Percentiles rank a stretch among this genome's conserved stretches.
These are phyloP conservation scores for Anseranas semipalmata DNA, from an alignment of 2,113 vertebrate species.

Conservation along the genomic window DNA sequence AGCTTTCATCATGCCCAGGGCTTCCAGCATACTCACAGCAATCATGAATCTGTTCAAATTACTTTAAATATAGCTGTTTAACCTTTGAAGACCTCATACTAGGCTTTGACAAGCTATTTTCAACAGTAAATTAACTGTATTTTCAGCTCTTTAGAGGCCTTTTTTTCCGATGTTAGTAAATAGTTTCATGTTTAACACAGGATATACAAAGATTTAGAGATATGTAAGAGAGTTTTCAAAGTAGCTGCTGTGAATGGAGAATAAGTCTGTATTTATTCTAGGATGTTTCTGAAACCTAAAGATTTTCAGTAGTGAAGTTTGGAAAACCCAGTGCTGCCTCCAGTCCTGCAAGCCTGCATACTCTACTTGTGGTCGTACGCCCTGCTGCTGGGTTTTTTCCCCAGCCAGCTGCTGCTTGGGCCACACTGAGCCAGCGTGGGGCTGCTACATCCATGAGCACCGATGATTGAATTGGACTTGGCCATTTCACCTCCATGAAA, in stretches of 20 bases:
- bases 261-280: neutral
- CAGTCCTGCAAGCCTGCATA: neutral
- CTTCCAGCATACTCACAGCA: neutral
- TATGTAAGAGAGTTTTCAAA: neutral
- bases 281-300: neutral
- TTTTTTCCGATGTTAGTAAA: neutral
- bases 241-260: neutral
- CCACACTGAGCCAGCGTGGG: neutral
- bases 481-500: neutral
- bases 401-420: neutral
- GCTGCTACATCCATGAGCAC: neutral
- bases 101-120: neutral
- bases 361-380: neutral
- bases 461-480: neutral
- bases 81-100: neutral
- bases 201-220: neutral
- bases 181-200: neutral
- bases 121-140: neutral
- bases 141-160: neutral
- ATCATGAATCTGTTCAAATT: neutral
- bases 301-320: neutral
- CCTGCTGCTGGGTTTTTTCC: neutral
- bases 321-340: neutral
- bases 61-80: slow-evolving; percentile 1
- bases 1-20: neutral